Evolutionary conservation across 2,113 vertebrate genomes (phyloP).

Genomic region (Muscicapa adusta): DNA sequence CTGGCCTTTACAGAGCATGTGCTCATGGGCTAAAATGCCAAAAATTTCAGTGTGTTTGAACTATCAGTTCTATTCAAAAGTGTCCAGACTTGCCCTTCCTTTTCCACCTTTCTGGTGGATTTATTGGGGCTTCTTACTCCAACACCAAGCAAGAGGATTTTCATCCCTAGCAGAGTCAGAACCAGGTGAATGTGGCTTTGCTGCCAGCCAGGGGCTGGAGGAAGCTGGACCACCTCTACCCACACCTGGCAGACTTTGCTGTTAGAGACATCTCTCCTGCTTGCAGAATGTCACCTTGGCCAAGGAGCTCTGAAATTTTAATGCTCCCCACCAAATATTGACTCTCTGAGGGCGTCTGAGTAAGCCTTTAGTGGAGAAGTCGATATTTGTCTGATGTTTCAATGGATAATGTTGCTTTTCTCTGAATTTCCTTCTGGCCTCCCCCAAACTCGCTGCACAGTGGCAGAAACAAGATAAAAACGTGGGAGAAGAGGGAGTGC

Average conservation of each 20-base stretch:
- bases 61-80: not conserved
- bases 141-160: not conserved
- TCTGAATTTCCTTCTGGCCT: not conserved
- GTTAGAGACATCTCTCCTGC: not conserved
- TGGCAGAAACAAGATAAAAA: not conserved
- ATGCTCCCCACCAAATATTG: slow-evolving; percentile 58
- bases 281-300: slow-evolving; percentile 61
- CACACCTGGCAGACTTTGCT: not conserved
- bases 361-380: slow-evolving; percentile 9
- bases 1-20: not conserved
- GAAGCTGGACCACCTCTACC: not conserved
- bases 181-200: not conserved
- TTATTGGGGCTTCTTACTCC: not conserved
- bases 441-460: not conserved
- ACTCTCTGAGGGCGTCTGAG: slow-evolving; percentile 24
- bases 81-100: not conserved
- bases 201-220: not conserved
- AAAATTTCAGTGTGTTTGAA: not conserved
- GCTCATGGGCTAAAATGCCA: not conserved
- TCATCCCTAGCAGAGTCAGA: not conserved
- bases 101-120: not conserved
- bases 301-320: slow-evolving; percentile 58
- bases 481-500: accelerated
- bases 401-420: slow-evolving; percentile 55
- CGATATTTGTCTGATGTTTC: slow-evolving; percentile 55